Conservation (phyloP, 2,888 invertebrate genomes). For the Operophtera brumata region DNA sequence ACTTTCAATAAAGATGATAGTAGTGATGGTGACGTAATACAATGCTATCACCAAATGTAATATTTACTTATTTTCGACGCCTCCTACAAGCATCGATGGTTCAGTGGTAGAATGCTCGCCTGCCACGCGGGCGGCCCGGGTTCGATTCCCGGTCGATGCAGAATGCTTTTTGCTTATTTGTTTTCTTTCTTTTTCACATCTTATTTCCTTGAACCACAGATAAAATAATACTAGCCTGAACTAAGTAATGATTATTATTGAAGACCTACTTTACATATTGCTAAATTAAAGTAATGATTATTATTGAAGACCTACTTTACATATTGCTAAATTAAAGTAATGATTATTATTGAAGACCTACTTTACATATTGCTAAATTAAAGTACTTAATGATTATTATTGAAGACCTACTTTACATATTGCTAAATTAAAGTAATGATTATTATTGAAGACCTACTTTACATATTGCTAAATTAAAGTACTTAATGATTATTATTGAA, state of each 20-base stretch:
- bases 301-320: too few relatives aligned
- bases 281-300: too few relatives aligned
- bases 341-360: too few relatives aligned
- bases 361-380: too few relatives aligned
- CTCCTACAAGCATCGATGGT: conserved; percentile 69
- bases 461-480: too few relatives aligned
- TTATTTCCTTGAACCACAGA: background rate
- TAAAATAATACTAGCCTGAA: background rate
- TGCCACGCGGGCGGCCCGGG: conserved; percentile 82
- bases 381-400: too few relatives aligned
- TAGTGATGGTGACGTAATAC: background rate
- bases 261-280: too few relatives aligned
- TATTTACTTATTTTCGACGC: background rate
- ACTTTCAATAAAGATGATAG: background rate
- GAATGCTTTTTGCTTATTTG: background rate
- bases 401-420: too few relatives aligned
- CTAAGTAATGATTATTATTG: background rate
- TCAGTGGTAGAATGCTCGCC: conserved; percentile 80
- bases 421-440: too few relatives aligned
- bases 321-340: too few relatives aligned
- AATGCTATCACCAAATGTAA: background rate
- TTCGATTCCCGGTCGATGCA: conserved; percentile 82
- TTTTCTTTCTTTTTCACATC: background rate
- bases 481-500: too few relatives aligned
- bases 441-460: too few relatives aligned